These are phyloP conservation scores for Ivindomyrus marchei DNA, from an alignment of 2,113 vertebrate genomes.

Conservation along the genomic window DNA sequence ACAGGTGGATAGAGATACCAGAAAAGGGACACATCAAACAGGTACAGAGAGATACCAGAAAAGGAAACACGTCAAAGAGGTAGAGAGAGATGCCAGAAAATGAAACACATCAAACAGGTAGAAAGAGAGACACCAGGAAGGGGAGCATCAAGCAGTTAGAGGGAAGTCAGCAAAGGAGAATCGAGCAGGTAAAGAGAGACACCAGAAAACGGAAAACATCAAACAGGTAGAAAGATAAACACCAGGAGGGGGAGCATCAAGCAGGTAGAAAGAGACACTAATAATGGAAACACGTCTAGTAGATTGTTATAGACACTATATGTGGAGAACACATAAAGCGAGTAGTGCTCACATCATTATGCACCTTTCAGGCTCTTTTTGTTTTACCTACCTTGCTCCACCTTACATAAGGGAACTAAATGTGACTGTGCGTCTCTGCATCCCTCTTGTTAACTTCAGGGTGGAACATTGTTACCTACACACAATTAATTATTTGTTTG, in stretches of 20 bases:
- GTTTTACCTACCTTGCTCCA: background rate
- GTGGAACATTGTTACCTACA: background rate
- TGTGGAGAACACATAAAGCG: slow-evolving; percentile 90
- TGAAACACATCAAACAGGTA: background rate
- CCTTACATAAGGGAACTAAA: background rate
- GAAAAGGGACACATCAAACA: background rate
- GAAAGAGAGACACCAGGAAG: background rate
- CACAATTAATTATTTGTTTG: background rate
- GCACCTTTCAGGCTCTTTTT: background rate
- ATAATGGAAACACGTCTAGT: slow-evolving; percentile 26
- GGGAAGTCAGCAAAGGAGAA: background rate
- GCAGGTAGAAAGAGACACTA: background rate
- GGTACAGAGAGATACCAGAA: slow-evolving; percentile 56
- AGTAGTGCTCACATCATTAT: slow-evolving; percentile 53
- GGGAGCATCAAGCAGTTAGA: background rate
- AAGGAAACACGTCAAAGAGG: background rate
- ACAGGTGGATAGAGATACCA: slow-evolving; percentile 64
- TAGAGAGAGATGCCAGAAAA: background rate
- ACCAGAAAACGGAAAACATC: slow-evolving; percentile 90
- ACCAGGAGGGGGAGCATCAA: background rate
- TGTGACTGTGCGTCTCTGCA: background rate
- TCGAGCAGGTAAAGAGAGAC: slow-evolving; percentile 73
- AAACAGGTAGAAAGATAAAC: slow-evolving; percentile 69
- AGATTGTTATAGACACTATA: slow-evolving; percentile 44
- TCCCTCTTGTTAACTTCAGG: background rate